Conservation (phyloP, 2,888 invertebrate species). For the Encarsia formosa region DNA sequence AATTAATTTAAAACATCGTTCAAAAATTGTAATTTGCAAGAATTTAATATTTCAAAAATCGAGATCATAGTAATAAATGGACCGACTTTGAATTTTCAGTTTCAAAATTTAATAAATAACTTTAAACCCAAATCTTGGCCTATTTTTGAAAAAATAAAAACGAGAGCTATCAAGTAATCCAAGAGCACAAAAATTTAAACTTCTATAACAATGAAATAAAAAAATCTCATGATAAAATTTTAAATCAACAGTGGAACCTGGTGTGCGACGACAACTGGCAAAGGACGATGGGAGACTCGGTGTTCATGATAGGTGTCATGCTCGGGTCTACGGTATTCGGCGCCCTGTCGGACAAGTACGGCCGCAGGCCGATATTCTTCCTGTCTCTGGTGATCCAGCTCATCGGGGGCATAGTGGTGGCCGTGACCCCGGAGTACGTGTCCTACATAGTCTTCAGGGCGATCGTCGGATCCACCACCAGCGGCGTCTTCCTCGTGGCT, state of each 20-base stretch:
- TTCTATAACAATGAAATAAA: too few species aligned
- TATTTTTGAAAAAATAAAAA: too few species aligned
- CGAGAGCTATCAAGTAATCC: too few species aligned
- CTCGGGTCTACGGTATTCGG: slow-evolving; percentile 70
- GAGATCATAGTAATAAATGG: too few species aligned
- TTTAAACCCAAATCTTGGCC: too few species aligned
- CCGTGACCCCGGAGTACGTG: slow-evolving; percentile 65
- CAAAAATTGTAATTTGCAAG: too few species aligned
- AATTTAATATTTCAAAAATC: too few species aligned
- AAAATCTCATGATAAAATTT: too few species aligned
- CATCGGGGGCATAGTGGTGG: slow-evolving; percentile 63
- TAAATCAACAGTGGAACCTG: slow-evolving; percentile 67
- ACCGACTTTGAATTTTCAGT: too few species aligned
- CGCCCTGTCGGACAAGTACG: slow-evolving; percentile 68
- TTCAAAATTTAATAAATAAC: too few species aligned
- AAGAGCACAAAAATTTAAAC: too few species aligned
- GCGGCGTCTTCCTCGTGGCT: slow-evolving; percentile 73
- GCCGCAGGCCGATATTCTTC: slow-evolving; percentile 70
- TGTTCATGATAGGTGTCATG: slow-evolving; percentile 71
- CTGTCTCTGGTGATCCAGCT: slow-evolving; percentile 67
- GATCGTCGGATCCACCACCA: slow-evolving; percentile 69
- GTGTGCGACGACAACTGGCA: slow-evolving; percentile 64
- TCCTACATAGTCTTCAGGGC: slow-evolving; percentile 64
- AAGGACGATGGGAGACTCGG: slow-evolving; percentile 62
- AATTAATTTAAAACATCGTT: neutral